Evolutionary conservation across 1,140 invertebrate genomes (phyloP), one percentile per base, ranked within the genome.

Genomic region (Drosophila fuyamai): DNA sequence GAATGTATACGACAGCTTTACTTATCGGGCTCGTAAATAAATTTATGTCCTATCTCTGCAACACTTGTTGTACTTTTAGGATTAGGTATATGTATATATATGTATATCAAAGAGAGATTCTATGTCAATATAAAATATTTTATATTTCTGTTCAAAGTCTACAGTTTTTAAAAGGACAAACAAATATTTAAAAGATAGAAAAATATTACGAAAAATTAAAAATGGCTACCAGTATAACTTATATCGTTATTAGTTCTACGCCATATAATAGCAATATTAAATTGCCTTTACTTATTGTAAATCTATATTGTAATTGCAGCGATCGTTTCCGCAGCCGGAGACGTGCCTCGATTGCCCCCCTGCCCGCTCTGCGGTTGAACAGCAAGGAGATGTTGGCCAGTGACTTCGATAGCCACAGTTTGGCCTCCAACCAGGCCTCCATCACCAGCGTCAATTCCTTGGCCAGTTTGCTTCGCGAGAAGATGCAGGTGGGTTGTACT

Each of bases 401-500:
- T 56, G 92, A 92, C 44, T 92, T 91, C 38, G 92, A 92, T 55
- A 86, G 83, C 29, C 91, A 92, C 60, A 92, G 92, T 59, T 6
- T 92, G 44, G 88, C 91, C 35, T 92, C 92, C 62, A 92, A 92
- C 44, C 92, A 92, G 61, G 84, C 91, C 63, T 97, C 96, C 5
- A 95, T 97, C 74, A 97, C 96, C 0, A 96, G 96, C 57, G 95
- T 97, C 44, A 97, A 97, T 88, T 97, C 96, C 1, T 94, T 97
- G 46, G 96, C 96, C 46, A 97, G 96, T 92, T 92, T 97, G 44
- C 93, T 97, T 1, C 95, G 95, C 74, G 96, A 97, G 84, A 97
- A 97, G 93, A 93, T 97, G 51, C 96, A 97, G 92, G 94, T 97
- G 92, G 82, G 91, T 32, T 2, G 2, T 7, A 5, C 5, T 23